phyloP scores from a whole-genome alignment of 2,113 vertebrate genomes.

The Tylochromis polylepis region DNA sequence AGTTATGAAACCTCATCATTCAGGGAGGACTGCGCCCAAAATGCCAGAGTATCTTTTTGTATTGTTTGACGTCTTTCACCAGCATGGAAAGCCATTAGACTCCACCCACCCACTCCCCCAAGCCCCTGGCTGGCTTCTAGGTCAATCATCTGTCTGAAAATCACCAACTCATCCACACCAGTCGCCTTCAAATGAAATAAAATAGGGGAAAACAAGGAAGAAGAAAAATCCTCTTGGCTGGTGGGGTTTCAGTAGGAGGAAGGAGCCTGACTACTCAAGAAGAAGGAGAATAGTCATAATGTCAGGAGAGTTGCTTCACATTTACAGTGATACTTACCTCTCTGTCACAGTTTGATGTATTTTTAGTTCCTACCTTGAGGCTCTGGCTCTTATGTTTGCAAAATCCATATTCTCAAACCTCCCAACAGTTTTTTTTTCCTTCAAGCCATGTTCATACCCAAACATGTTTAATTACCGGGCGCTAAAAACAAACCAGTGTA shows the following conservation, averaged over 20 bases:
- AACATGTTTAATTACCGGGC: constrained; percentile 2
- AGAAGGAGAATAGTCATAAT: neutral
- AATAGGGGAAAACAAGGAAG: neutral
- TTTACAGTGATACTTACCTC: constrained; percentile 1
- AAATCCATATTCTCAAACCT: constrained; percentile 14
- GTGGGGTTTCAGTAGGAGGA: neutral
- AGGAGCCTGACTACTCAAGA: neutral
- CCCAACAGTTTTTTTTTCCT: neutral
- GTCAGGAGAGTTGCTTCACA: constrained; percentile 7
- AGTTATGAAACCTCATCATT: constrained; percentile 17
- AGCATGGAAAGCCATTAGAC: constrained; percentile 30
- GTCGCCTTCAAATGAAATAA: constrained; percentile 18
- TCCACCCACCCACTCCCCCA: constrained; percentile 41
- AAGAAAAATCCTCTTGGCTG: constrained; percentile 35
- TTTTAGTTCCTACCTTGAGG: constrained; percentile 2
- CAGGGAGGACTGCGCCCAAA: constrained; percentile 5
- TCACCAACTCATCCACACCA: constrained; percentile 55
- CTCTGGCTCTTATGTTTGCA: neutral
- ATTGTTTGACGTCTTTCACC: constrained; percentile 45
- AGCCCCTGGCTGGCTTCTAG: constrained; percentile 58
- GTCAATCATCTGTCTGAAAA: constrained; percentile 69
- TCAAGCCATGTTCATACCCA: neutral
- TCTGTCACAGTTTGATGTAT: neutral
- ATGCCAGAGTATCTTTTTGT: constrained; percentile 31
- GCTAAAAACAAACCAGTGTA: neutral